phyloP scores from a whole-genome alignment of 2,797 vertebrate genomes.

The Sebastes flavidus region DNA sequence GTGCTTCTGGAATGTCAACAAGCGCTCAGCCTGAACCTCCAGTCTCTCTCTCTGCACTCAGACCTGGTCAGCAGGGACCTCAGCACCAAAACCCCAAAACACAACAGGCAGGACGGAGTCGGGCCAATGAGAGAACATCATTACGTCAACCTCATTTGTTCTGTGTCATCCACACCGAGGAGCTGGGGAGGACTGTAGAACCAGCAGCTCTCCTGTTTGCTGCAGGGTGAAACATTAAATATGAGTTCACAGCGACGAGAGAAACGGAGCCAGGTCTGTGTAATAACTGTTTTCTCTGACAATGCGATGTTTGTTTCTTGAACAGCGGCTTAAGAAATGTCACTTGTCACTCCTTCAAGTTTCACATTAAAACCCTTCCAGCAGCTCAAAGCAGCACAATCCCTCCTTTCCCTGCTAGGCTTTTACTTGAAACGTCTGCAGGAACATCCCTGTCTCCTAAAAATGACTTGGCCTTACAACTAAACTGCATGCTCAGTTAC shows the following conservation, averaged over 20 bases:
- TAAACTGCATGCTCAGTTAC: too few relatives aligned
- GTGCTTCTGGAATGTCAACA: conserved; percentile 40
- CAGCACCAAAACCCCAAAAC: background rate
- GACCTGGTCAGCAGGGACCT: conserved; percentile 1
- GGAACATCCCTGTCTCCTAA: background rate
- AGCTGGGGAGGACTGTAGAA: background rate
- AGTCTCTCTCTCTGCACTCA: conserved; percentile 7
- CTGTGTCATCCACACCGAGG: background rate
- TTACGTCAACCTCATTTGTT: background rate
- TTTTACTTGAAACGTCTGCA: background rate
- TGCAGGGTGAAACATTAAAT: background rate
- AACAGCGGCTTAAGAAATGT: too few relatives aligned
- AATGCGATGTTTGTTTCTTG: background rate
- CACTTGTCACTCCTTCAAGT: background rate
- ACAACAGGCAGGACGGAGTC: background rate
- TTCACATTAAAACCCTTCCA: background rate
- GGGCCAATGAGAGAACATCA: background rate
- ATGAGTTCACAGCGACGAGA: background rate
- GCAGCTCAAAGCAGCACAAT: background rate
- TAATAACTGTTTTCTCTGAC: background rate
- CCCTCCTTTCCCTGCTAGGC: background rate
- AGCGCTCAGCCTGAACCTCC: background rate
- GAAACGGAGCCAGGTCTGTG: background rate
- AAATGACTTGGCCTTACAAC: too few relatives aligned
- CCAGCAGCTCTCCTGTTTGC: background rate